Percentiles rank a stretch among this genome's conserved stretches.
Conservation (phyloP, 2,888 invertebrate species). For the Eurytoma adleriae region DNA sequence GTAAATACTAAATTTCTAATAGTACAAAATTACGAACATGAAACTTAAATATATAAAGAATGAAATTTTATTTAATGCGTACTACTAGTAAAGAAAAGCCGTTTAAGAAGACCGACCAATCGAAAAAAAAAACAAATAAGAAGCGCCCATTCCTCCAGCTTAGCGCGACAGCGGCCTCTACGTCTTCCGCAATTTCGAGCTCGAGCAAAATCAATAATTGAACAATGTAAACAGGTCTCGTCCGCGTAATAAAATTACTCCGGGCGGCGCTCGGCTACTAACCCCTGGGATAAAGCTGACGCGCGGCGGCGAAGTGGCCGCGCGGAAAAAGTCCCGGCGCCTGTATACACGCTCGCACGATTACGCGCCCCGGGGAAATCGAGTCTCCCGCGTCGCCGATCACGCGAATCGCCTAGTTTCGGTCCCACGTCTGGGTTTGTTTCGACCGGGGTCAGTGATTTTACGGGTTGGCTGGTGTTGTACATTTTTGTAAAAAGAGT, state of each 20-base stretch:
- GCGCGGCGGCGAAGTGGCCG: not conserved
- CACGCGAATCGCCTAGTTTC: too few species aligned
- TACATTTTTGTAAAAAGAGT: too few species aligned
- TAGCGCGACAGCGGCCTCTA: too few species aligned
- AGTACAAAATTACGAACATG: too few species aligned
- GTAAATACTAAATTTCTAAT: too few species aligned
- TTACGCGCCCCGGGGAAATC: not conserved
- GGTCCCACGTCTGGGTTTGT: not conserved
- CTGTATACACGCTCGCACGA: not conserved
- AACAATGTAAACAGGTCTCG: not conserved
- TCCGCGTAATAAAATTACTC: constrained; percentile 23
- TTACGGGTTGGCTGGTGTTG: not conserved
- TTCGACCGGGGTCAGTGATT: not conserved
- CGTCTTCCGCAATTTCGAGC: too few species aligned
- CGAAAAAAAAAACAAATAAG: too few species aligned
- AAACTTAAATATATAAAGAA: too few species aligned
- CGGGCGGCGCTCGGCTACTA: not conserved
- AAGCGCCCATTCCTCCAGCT: too few species aligned
- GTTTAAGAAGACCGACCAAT: too few species aligned
- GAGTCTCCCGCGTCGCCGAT: not conserved
- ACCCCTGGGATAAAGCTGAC: not conserved
- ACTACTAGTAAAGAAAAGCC: too few species aligned
- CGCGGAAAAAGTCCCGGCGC: not conserved
- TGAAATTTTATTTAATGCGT: too few species aligned
- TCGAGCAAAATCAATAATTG: not conserved